Base-by-base conservation (phyloP, 2,888 invertebrate genomes). In the Hirtodrosophila histrioides region DNA sequence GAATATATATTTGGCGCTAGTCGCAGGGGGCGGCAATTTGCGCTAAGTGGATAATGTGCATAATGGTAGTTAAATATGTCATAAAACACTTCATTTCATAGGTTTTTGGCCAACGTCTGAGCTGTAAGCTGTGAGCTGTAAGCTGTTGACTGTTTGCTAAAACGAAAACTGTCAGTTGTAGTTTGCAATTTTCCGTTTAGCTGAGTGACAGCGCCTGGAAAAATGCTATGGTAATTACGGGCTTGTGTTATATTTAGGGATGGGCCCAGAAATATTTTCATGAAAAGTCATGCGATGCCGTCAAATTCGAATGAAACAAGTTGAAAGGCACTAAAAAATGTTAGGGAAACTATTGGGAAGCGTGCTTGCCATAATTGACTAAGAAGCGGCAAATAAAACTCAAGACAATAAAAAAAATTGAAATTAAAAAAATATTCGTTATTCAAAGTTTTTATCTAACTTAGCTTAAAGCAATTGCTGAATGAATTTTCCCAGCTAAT, bases 21-120 rank as follows among this genome's bases (percentile, higher is more conserved):
- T 74, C 67, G 61, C 84, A 78, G 86, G 75, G 84, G 88, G 88
- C 83, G 84, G 88, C 84, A 84, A 84, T 84, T 84, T 88, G 51
- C 75, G 65, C 88, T 87, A 84, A 84, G 84, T 84, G 84, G 84
- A 88, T 84, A 84, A 84, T 88, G 75, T 84, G 78, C 73, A 88
- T 88, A 83, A 88, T 88, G 79, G 78, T 88, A 78, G 84, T 84
- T 88, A 88, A 84, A 88, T 88, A 84, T 84, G 84, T 84, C 84
- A 86, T 84, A 84, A 84, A 84, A 86, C 86, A 84, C 84, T 84
- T 84, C 86, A 86, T 80, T 83, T 69, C 60, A 43, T 70, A 51
- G 58, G 61, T 57, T 64, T 69, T 61, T 39, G 37, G 37, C 31
- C 45, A 31, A 54, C 46, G 51, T 36, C 37, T 36, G 37, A 33